phyloP scores from a whole-genome alignment of 1,140 invertebrate genomes.

The Drosophila santomea region DNA sequence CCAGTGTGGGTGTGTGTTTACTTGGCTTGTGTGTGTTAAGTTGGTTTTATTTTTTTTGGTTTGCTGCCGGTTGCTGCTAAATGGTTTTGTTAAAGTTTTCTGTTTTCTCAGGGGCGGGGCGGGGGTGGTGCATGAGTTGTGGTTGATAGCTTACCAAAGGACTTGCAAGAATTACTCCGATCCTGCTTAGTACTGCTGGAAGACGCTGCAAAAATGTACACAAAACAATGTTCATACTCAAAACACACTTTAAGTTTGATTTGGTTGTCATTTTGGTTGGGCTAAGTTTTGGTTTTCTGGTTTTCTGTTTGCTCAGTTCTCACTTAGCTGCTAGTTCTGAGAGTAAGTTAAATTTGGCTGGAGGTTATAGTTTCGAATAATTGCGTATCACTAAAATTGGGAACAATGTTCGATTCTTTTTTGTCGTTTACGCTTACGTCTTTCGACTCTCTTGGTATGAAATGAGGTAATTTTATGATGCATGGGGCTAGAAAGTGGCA shows the following conservation, averaged over 20 bases:
- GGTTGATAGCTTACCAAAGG: slow-evolving; percentile 93
- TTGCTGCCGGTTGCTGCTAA: slow-evolving; percentile 43
- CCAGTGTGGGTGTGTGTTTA: slow-evolving; percentile 7
- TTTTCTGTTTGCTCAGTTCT: slow-evolving; percentile 34
- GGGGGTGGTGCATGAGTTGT: slow-evolving; percentile 70
- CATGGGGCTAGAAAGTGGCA: slow-evolving; percentile 15
- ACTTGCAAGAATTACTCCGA: slow-evolving; percentile 96
- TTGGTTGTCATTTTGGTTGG: slow-evolving; percentile 54
- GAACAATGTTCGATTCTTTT: slow-evolving; percentile 76
- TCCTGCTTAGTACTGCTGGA: slow-evolving; percentile 95
- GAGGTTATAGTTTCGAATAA: slow-evolving; percentile 32
- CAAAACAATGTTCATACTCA: slow-evolving; percentile 85
- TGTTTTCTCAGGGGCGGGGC: slow-evolving; percentile 19
- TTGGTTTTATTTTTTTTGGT: slow-evolving; percentile 7
- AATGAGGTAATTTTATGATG: slow-evolving; percentile 23
- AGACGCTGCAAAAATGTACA: slow-evolving; percentile 91
- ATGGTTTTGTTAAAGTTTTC: slow-evolving; percentile 24
- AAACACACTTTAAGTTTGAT: slow-evolving; percentile 84
- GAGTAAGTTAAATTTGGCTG: slow-evolving; percentile 37
- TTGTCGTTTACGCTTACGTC: slow-evolving; percentile 31
- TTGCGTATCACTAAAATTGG: slow-evolving; percentile 81
- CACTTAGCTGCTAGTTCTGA: slow-evolving; percentile 50
- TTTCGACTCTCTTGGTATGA: slow-evolving; percentile 15
- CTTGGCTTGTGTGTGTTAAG: slow-evolving; percentile 17
- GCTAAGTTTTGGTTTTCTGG: slow-evolving; percentile 36